A percentile compares a stretch with the other conserved stretches of the same genome.
Conservation (phyloP, 2,113 vertebrate genomes). For the Charadrius vociferus region DNA sequence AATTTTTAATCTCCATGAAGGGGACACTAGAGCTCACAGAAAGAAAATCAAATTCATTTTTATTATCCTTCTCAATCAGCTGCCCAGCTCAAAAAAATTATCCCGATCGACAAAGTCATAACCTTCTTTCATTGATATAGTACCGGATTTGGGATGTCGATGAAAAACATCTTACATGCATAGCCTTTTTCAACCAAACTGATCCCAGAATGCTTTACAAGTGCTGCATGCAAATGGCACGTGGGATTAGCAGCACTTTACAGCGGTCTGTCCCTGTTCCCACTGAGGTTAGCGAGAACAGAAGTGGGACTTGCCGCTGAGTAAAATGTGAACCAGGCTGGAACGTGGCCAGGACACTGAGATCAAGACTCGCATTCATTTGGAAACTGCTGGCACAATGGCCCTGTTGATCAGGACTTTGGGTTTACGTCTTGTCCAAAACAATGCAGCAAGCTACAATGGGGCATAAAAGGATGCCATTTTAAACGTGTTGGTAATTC, state of each 20-base stretch:
- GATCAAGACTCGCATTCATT: slow-evolving; percentile 31
- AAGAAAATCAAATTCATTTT: slow-evolving; percentile 34
- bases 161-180: background rate
- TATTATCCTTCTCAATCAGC: slow-evolving; percentile 18
- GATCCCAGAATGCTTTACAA: slow-evolving; percentile 29
- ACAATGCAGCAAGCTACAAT: background rate
- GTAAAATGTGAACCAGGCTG: slow-evolving; percentile 37
- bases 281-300: background rate
- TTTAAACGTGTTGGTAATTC: background rate
- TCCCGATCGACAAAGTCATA: background rate
- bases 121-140: background rate
- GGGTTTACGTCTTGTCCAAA: background rate
- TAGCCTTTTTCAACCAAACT: background rate
- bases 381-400: slow-evolving; percentile 31
- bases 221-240: slow-evolving; percentile 19
- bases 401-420: background rate
- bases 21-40: slow-evolving; percentile 35
- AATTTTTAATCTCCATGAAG: slow-evolving; percentile 60
- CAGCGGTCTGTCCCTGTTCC: background rate
- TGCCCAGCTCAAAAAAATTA: background rate
- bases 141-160: background rate
- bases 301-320: background rate
- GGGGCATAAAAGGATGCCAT: background rate
- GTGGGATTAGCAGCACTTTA: slow-evolving; percentile 49
- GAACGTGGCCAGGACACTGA: background rate